phyloP scores from a whole-genome alignment of 2,888 invertebrate genomes.

The Xylocampa areola region DNA sequence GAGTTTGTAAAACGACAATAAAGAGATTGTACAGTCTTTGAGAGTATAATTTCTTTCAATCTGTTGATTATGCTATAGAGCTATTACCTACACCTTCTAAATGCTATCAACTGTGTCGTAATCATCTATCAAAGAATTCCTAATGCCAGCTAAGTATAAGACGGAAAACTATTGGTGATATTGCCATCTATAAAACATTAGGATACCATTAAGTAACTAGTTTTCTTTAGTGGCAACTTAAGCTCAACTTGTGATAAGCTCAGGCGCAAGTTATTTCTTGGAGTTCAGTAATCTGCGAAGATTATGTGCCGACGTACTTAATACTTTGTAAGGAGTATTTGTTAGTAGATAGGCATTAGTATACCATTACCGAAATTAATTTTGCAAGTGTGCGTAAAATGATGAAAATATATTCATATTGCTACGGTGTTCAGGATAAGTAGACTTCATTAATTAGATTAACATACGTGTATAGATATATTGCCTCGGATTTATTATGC shows the following conservation, averaged over 20 bases:
- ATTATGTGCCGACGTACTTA: slow-evolving; percentile 24
- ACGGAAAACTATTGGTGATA: not conserved
- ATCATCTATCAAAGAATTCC: not conserved
- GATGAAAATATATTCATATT: not conserved
- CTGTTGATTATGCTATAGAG: too few species aligned
- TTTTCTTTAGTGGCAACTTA: slow-evolving; percentile 9
- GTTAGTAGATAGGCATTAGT: slow-evolving; percentile 9
- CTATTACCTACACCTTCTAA: too few species aligned
- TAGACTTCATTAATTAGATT: too few species aligned
- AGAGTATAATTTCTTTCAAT: too few species aligned
- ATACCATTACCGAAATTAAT: slow-evolving; percentile 19
- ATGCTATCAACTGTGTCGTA: too few species aligned
- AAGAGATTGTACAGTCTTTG: too few species aligned
- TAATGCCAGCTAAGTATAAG: not conserved
- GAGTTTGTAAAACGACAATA: too few species aligned
- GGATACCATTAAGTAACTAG: slow-evolving; percentile 30
- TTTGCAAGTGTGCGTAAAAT: slow-evolving; percentile 19
- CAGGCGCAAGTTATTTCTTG: slow-evolving; percentile 23
- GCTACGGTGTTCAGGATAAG: too few species aligned
- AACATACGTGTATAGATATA: too few species aligned
- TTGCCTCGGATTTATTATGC: too few species aligned
- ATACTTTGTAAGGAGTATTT: slow-evolving; percentile 12
- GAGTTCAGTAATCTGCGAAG: slow-evolving; percentile 14
- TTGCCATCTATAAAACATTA: slow-evolving; percentile 7
- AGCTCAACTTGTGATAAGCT: slow-evolving; percentile 16